Conservation (phyloP, 92 coral and sea anemone species). For the Epizoanthus illoricatus region DNA sequence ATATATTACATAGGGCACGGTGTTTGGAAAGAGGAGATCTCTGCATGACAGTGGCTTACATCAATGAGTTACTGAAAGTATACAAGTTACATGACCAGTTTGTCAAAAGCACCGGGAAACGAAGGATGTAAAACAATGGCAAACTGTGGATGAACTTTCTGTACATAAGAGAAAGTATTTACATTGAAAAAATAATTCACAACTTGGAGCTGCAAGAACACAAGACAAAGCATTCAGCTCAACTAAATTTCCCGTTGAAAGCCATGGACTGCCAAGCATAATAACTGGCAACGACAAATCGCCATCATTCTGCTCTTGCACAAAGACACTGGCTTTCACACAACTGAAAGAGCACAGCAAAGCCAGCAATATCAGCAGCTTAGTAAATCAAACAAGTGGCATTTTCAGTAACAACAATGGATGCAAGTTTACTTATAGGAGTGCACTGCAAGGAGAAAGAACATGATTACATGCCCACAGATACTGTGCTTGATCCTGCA, state of each 20-base stretch:
- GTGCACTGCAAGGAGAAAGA: conserved; percentile 8
- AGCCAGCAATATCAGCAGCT: too few species aligned
- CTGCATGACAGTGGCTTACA: too few species aligned
- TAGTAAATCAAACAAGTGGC: too few species aligned
- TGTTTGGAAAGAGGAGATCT: too few species aligned
- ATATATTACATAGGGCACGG: too few species aligned
- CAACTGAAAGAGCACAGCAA: background rate
- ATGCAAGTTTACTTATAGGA: conserved; percentile 2
- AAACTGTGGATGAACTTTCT: conserved; percentile 5
- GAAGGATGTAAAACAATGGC: conserved; percentile 2
- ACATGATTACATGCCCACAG: background rate
- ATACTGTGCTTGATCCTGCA: background rate
- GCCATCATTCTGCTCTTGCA: conserved; percentile 31
- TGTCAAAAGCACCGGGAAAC: conserved; percentile 11
- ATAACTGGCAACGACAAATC: conserved; percentile 13
- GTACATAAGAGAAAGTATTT: background rate
- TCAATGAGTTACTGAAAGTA: background rate
- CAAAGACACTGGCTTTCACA: conserved; percentile 27
- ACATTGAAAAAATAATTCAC: too few species aligned
- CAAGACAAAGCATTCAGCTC: too few species aligned
- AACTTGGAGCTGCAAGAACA: too few species aligned
- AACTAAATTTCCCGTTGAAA: background rate
- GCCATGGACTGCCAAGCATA: background rate
- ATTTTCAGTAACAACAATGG: conserved; percentile 23
- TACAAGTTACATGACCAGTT: conserved; percentile 27